Conservation (phyloP, 2,113 vertebrate genomes). For the Hemichromis elongatus region DNA sequence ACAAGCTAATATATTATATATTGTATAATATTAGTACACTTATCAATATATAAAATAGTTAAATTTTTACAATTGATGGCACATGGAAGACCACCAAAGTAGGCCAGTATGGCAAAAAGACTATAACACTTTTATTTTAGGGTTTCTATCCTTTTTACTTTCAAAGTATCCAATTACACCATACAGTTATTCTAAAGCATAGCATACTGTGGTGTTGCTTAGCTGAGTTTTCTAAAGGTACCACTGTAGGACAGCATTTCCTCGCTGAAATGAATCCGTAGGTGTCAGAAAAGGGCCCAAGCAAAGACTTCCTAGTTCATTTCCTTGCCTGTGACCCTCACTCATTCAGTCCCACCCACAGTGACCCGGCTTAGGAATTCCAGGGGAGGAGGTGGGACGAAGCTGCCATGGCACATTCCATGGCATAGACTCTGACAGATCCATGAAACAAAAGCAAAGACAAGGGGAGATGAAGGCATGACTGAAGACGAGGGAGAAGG, state of each 20-base stretch:
- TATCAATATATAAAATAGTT: not conserved
- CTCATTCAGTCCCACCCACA: slow-evolving; percentile 66
- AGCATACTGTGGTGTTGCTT: not conserved
- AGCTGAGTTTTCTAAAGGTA: slow-evolving; percentile 27
- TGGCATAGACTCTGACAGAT: slow-evolving; percentile 38
- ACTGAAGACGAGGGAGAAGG: slow-evolving; percentile 4
- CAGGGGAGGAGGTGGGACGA: slow-evolving; percentile 39
- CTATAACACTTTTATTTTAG: not conserved
- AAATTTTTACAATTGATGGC: not conserved
- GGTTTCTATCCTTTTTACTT: not conserved
- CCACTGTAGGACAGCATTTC: not conserved
- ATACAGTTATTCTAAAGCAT: not conserved
- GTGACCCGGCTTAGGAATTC: slow-evolving; percentile 66
- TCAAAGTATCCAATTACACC: not conserved
- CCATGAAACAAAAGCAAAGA: slow-evolving; percentile 55
- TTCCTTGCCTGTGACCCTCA: slow-evolving; percentile 69
- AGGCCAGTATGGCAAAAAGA: not conserved
- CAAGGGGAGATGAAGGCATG: slow-evolving; percentile 6
- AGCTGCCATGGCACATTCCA: slow-evolving; percentile 63
- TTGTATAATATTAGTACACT: not conserved
- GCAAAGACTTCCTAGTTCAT: slow-evolving; percentile 74
- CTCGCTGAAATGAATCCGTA: slow-evolving; percentile 24
- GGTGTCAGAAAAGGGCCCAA: slow-evolving; percentile 24
- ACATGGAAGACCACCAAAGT: not conserved
- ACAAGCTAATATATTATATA: not conserved